Conservation (phyloP, 2,797 vertebrate species). For the Sebastes matsubarae region DNA sequence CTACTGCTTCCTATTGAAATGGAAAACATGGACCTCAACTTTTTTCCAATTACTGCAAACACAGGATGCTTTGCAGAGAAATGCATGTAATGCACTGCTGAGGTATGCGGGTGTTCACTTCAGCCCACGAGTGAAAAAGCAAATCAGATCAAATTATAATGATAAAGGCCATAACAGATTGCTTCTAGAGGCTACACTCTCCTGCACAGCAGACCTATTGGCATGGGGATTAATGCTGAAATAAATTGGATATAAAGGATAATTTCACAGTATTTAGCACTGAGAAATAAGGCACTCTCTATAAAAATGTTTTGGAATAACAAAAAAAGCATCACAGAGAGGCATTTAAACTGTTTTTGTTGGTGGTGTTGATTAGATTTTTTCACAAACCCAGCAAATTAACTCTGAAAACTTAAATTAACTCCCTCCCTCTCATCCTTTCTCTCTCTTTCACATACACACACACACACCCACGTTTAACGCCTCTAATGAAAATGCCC, state of each 20-base stretch:
- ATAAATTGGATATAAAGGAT: conserved; percentile 20
- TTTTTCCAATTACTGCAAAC: conserved; percentile 30
- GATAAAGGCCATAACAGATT: conserved; percentile 15
- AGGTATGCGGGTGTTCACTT: background rate
- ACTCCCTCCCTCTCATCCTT: background rate
- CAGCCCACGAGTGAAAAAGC: background rate
- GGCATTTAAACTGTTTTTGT: background rate
- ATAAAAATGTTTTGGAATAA: background rate
- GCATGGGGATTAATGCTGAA: background rate
- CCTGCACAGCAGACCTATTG: background rate
- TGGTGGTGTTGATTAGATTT: background rate
- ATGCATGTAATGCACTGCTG: conserved; percentile 16
- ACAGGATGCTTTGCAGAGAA: conserved; percentile 20
- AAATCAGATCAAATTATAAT: conserved; percentile 19
- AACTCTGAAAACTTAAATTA: conserved; percentile 16
- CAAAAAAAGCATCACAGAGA: background rate
- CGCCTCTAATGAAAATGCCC: conserved; percentile 58
- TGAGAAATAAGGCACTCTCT: background rate
- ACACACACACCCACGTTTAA: conserved; percentile 25
- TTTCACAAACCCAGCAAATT: conserved; percentile 3
- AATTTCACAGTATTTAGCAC: conserved; percentile 23
- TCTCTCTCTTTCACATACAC: background rate
- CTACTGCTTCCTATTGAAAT: conserved; percentile 18
- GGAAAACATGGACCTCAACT: background rate
- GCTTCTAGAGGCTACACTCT: background rate